Percentiles rank a stretch among this genome's conserved stretches.
Evolutionary conservation across 2,888 invertebrate species (phyloP).

Genomic region (Drosophila algonquin): DNA sequence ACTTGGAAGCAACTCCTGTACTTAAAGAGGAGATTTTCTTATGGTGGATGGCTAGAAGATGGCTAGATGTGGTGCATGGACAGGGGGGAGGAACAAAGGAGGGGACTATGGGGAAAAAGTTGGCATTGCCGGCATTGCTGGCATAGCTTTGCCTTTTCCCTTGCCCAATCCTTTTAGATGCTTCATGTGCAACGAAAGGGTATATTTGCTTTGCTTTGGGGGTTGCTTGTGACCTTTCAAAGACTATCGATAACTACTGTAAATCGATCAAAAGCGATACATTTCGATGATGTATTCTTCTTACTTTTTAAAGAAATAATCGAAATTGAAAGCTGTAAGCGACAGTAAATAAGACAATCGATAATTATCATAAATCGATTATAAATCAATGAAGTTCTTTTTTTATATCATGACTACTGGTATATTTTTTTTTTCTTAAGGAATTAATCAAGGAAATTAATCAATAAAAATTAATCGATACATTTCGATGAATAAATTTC

Average conservation of each 20-base stretch:
- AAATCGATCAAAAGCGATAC: not conserved
- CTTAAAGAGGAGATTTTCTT: slow-evolving; percentile 23
- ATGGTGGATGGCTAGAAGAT: not conserved
- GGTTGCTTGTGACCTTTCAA: not conserved
- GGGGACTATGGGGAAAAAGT: not conserved
- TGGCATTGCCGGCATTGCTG: slow-evolving; percentile 31
- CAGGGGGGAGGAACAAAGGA: not conserved
- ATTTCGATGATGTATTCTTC: no score
- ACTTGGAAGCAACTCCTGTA: slow-evolving; percentile 9
- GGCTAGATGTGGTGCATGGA: not conserved
- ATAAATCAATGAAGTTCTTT: not conserved
- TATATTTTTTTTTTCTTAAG: no score
- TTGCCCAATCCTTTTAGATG: not conserved
- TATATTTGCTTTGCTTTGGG: not conserved
- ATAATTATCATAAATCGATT: not conserved
- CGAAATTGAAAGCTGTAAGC: no score
- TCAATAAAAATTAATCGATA: no score
- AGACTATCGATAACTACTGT: no score
- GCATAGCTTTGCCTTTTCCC: not conserved
- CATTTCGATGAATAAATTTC: no score
- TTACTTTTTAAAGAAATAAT: no score
- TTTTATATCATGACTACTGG: no score
- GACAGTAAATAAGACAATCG: not conserved
- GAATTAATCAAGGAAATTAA: no score
- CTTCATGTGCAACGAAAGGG: not conserved